These are phyloP conservation scores for Fragariocoptes setiger DNA, from an alignment of 1,140 invertebrate genomes.

Conservation along the genomic window DNA sequence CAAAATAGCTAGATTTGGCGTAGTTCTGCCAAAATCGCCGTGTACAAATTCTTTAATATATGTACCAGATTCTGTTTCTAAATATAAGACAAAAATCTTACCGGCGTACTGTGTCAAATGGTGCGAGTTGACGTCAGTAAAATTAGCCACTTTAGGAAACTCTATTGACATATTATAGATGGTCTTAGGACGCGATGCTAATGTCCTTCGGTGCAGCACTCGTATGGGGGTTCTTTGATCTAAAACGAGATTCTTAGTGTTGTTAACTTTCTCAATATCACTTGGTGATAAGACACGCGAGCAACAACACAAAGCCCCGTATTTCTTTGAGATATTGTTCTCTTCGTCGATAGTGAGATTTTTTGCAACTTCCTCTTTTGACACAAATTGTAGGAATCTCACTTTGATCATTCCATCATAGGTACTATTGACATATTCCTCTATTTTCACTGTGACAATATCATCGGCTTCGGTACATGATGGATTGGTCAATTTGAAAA, in stretches of 20 bases:
- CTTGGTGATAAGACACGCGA: slow-evolving; percentile 16
- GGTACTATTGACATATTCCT: slow-evolving; percentile 7
- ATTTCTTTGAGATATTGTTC: slow-evolving; percentile 46
- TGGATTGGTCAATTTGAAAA: slow-evolving; percentile 43
- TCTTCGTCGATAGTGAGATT: slow-evolving; percentile 55
- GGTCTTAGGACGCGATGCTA: slow-evolving; percentile 6
- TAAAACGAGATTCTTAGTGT: slow-evolving; percentile 10
- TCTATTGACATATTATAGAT: slow-evolving; percentile 7
- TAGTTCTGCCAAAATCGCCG: slow-evolving; percentile 61
- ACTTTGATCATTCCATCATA: slow-evolving; percentile 23
- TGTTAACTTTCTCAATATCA: slow-evolving; percentile 20
- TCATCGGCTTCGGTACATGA: slow-evolving; percentile 16
- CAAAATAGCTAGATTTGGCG: slow-evolving; percentile 30
- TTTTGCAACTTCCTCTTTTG: slow-evolving; percentile 19
- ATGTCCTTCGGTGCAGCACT: slow-evolving; percentile 31
- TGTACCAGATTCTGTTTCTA: slow-evolving; percentile 66
- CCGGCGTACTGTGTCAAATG: not conserved
- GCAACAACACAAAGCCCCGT: slow-evolving; percentile 38
- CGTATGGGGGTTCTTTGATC: slow-evolving; percentile 22
- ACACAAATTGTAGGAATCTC: slow-evolving; percentile 28
- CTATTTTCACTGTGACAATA: slow-evolving; percentile 10
- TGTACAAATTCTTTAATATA: slow-evolving; percentile 87
- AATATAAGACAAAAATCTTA: slow-evolving; percentile 27
- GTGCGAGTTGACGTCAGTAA: not conserved
- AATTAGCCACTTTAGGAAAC: not conserved